Base-by-base conservation (phyloP, 2,888 invertebrate genomes). In the Spisula subtruncata region DNA sequence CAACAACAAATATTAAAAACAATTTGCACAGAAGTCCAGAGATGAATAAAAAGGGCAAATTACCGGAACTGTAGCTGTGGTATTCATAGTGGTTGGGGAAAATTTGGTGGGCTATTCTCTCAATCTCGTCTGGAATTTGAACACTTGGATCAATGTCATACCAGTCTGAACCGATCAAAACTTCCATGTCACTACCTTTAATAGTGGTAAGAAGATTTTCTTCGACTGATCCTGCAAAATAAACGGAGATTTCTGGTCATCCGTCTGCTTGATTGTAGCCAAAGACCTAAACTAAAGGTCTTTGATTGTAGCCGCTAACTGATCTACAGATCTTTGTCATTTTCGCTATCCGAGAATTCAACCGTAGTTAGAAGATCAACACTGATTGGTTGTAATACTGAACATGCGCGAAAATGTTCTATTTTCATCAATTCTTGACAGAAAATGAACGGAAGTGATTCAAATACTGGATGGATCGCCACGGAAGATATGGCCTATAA, bases 81-180 rank as follows among this genome's bases (percentile, higher is more conserved):
- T 48, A 81, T 20, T 86, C 88, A 10, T 81, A 85, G 12, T 41
- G 48, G 35, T 8, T 66, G 1, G 66, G 75, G 56, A 66, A 87
- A 54, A 80, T 81, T 29, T 85, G 83, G 48, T 80, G 75, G 84
- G 91, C 75, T 60, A 91, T 84, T 35, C 82, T 84, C 41, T 87
- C 84, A 32, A 87, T 86, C 80, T 91, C 89, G 54, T 83, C 88
- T n/a, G 79, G 80, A n/a, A 88, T 80, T 29, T 89, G 89, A 16
- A 85, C 75, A 54, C 79, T 82, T 48, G 83, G 54, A 60, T 92
- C 92, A 81, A 92, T 91, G 35, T 91, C 87, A 81, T 92, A 92
- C 92, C 92, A 92, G 81, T 87, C 83, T 56, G 87, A 79, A 14
- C 91, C 92, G 20, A 92, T 82, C n/a, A 84, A 86, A 4, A 92